Base-by-base conservation (phyloP, 2,888 invertebrate genomes). In the Sesamia inferens region DNA sequence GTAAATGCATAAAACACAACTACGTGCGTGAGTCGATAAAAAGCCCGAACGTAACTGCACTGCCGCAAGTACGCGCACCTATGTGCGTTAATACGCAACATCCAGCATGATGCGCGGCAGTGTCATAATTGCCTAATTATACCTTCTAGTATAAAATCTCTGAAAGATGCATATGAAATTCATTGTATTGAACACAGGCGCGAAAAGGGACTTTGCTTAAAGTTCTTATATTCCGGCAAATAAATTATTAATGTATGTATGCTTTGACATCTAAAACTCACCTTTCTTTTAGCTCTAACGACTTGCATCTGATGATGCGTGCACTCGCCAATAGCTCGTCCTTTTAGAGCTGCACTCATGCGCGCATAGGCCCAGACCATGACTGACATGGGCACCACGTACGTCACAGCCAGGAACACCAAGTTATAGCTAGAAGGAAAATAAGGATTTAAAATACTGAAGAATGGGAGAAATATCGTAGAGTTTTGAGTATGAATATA, bases 281-380 rank as follows among this genome's bases (percentile, higher is more conserved):
- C 98, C 97, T 98, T 98, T 92, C 98, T 96, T 92, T 99, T 99
- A 5, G 98, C 97, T 87, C 97, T 97, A 91, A 99, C 97, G n/a
- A 98, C 97, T 87, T 98, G 98, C 90, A 97, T 97, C 93, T 99
- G 99, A 76, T 98, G 97, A 85, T 98, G 98, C 0, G 98, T 98
- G 85, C 97, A 97, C 92, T 99, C 99, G 1, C 99, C 99, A 68
- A 99, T 99, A 4, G 98, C 97, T 61, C 97, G 96, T 0, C 98
- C 98, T 97, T 98, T 98, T 2, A 98, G 95, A 42, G 98, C 98
- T 19, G 97, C 96, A n/a, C 98, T 98, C 97, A 99, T 98, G 14
- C 97, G 94, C 0, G 97, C 97, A 90, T 99, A 99, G 74, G 98
- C 98, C 88, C 97, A 96, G 16, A 98, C 97, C 97, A 99, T 98